These are phyloP conservation scores for Neoarius graeffei DNA, from an alignment of 2,113 vertebrate genomes.

Conservation along the genomic window DNA sequence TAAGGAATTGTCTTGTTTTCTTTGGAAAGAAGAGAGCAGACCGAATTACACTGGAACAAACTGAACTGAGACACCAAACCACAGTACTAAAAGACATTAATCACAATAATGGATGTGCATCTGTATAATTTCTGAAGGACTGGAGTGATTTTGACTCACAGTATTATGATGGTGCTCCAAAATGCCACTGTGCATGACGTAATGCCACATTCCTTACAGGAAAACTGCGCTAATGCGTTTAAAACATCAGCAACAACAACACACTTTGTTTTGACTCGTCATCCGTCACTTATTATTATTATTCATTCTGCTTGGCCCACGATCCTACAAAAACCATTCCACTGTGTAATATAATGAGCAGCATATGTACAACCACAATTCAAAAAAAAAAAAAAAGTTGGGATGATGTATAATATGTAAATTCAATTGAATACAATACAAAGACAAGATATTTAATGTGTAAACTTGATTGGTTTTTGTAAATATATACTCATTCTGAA, in stretches of 20 bases:
- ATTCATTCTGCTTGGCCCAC: not conserved
- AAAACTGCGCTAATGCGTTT: not conserved
- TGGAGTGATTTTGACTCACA: not conserved
- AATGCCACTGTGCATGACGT: not conserved
- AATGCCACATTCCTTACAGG: not conserved
- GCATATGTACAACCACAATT: not conserved
- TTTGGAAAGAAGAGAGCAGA: not conserved
- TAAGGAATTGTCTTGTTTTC: not conserved
- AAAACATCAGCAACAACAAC: conserved; percentile 1
- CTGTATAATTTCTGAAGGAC: not conserved
- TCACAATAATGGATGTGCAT: not conserved
- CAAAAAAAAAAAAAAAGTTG: too few species aligned
- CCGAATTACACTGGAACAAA: not conserved
- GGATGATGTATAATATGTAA: too few species aligned
- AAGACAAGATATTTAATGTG: too few species aligned
- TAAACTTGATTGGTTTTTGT: too few species aligned
- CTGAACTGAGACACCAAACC: not conserved
- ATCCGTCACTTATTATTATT: not conserved
- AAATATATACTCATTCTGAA: too few species aligned
- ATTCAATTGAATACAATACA: too few species aligned
- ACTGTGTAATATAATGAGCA: not conserved
- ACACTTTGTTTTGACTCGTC: not conserved
- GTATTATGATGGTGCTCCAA: not conserved
- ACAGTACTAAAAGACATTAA: not conserved
- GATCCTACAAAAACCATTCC: not conserved